Evolutionary conservation across 1,140 invertebrate genomes (phyloP), one percentile per base, ranked within the genome.

Genomic region (Papilio dardanus): DNA sequence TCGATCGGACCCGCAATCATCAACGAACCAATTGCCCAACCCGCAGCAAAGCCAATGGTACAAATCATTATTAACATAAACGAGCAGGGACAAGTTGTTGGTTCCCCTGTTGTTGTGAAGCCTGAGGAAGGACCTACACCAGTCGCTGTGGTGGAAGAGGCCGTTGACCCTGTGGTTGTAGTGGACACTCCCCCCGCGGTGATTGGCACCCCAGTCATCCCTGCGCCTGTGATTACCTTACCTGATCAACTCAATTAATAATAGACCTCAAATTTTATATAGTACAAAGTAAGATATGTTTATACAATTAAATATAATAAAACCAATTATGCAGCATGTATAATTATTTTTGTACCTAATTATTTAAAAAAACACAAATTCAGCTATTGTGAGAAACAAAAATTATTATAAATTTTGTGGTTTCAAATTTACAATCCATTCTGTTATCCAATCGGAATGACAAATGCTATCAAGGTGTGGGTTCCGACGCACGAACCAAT

Each of bases 51-150:
- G 10, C 75, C 82, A 30, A 14, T 83, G 0, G 77, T 83, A 10
- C 78, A 83, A 75, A 83, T 83, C 42, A 79, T 83, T 71, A 67
- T 83, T 68, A 83, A 83, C 69, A 77, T 83, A 37, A 79, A 81
- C 42, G 58, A 74, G 1, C 50, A 42, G 33, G 42, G 33, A 40
- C 67, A 77, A n/a, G 71, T 74, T 5, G 35, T 76, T 24, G 46
- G 46, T 50, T 33, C 58, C 28, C 81, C 77, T 14, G 31, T 68
- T 10, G 35, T 65, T 65, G 66, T 74, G 10, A 46, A 54, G 3
- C 73, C 79, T 67, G 69, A 28, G 6, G 40, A 42, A 46, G 68
- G 10, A 8, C 69, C 69, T 50, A 28, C 3, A 42, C 67, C 33
- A 19, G 35, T 69, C 28, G 21, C 14, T 10, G 67, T 40, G 5